Conservation (phyloP, 2,888 invertebrate species). For the Resseliella maxima region DNA sequence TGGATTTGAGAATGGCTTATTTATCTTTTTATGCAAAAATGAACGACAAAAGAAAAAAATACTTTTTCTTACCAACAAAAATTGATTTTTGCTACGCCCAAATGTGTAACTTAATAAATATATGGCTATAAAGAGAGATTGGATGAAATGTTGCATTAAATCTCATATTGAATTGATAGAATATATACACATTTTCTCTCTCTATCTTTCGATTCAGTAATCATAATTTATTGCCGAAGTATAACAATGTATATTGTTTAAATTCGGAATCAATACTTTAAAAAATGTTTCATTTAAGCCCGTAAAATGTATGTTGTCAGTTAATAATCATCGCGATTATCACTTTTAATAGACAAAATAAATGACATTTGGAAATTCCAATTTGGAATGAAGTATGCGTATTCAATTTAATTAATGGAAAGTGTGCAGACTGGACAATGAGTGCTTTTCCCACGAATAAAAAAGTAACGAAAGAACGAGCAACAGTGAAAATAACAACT, state of each 20-base stretch:
- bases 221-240: slow-evolving; percentile 24
- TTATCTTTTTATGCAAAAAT: background rate
- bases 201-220: background rate
- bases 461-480: background rate
- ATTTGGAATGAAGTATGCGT: background rate
- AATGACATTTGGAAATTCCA: background rate
- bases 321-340: background rate
- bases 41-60: background rate
- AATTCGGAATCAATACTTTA: too few relatives aligned
- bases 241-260: too few relatives aligned
- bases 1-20: background rate
- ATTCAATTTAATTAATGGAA: slow-evolving; percentile 3
- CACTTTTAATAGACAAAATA: background rate
- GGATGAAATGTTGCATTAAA: slow-evolving; percentile 11
- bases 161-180: background rate
- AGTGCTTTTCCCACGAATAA: background rate
- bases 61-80: background rate
- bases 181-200: background rate
- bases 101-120: too few relatives aligned
- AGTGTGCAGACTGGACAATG: background rate
- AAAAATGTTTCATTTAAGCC: background rate
- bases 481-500: background rate
- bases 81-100: too few relatives aligned
- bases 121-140: too few relatives aligned
- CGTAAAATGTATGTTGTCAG: background rate